phyloP scores from a whole-genome alignment of 2,113 vertebrate species.

The Peromyscus leucopus region DNA sequence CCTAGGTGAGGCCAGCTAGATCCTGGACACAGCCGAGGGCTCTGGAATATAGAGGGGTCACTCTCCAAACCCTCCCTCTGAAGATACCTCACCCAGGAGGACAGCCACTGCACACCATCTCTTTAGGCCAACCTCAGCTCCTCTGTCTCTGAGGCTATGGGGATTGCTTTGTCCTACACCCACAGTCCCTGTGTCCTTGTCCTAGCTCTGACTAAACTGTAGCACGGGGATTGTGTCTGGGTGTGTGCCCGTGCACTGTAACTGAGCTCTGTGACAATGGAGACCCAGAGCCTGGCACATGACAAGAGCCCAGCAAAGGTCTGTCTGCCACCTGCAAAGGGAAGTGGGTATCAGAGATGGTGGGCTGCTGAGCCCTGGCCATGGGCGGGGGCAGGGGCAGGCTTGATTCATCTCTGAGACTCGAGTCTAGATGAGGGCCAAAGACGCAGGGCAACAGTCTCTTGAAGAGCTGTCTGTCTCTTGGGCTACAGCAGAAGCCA shows the following conservation, averaged over 20 bases:
- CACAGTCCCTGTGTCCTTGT: neutral
- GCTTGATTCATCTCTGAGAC: neutral
- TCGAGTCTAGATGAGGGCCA: neutral
- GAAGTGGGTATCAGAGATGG: neutral
- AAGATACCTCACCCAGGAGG: neutral
- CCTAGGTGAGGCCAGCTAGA: neutral
- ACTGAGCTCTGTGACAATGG: neutral
- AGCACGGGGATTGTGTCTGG: rapidly evolving
- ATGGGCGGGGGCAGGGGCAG: neutral
- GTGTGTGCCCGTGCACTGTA: no score
- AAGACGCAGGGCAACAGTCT: neutral
- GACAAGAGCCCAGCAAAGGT: neutral
- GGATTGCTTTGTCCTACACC: neutral
- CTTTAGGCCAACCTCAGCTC: neutral
- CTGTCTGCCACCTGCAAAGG: neutral
- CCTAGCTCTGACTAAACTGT: neutral
- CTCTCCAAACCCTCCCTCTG: neutral
- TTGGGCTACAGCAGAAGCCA: neutral
- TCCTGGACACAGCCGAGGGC: neutral
- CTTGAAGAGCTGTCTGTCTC: neutral
- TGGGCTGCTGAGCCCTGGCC: neutral
- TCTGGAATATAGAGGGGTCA: neutral
- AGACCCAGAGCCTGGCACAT: rapidly evolving
- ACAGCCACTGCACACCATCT: neutral
- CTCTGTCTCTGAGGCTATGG: neutral